These are phyloP conservation scores for Kryphioiulus occultus DNA, from an alignment of 2,888 invertebrate species.

Conservation along the genomic window DNA sequence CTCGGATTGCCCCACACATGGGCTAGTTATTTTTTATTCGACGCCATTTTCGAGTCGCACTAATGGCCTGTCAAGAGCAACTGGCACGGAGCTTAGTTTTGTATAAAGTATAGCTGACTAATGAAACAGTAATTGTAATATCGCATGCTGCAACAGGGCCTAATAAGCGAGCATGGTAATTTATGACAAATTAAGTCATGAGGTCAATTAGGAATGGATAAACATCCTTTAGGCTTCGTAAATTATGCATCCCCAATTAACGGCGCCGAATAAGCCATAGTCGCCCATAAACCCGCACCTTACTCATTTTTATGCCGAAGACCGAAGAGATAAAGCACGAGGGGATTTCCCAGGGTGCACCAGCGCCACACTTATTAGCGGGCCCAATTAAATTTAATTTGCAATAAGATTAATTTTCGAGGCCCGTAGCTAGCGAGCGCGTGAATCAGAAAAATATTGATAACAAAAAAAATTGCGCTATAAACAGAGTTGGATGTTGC, in stretches of 20 bases:
- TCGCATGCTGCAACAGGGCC: constrained; percentile 1
- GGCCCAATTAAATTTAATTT: constrained; percentile 11
- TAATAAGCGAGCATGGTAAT: background rate
- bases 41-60: background rate
- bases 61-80: constrained; percentile 7
- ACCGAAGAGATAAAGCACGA: background rate
- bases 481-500: background rate
- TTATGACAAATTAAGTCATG: constrained; percentile 19
- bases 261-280: background rate
- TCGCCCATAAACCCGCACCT: constrained; percentile 1
- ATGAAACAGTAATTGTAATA: constrained; percentile 20
- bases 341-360: background rate
- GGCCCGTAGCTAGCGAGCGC: background rate
- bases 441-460: background rate
- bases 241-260: constrained; percentile 18
- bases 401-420: constrained; percentile 9
- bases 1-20: background rate
- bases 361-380: background rate
- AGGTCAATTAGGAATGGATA: constrained; percentile 17
- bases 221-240: background rate
- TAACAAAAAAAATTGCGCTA: background rate
- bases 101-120: background rate
- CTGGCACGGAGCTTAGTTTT: constrained; percentile 4
- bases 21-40: background rate
- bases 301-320: background rate